A percentile compares a stretch with the other conserved stretches of the same genome.
Conservation (phyloP, 1,140 invertebrate genomes). For the Hylaeus volcanicus region DNA sequence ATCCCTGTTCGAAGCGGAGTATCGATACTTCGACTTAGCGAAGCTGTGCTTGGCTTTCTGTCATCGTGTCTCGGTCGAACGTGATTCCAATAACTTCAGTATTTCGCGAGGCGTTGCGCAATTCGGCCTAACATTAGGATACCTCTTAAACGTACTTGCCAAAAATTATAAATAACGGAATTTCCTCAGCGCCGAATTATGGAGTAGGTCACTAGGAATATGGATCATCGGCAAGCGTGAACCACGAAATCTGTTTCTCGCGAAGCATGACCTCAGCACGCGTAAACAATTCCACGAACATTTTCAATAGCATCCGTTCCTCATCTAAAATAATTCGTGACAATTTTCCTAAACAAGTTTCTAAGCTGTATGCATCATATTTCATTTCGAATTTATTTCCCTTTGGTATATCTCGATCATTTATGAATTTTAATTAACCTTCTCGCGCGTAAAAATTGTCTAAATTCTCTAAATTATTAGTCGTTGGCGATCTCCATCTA, state of each 20-base stretch:
- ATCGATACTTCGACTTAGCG: not conserved
- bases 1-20: too few relatives aligned
- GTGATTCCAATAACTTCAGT: slow-evolving; percentile 28
- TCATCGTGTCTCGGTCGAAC: slow-evolving; percentile 1
- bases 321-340: too few relatives aligned
- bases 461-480: too few relatives aligned
- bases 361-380: too few relatives aligned
- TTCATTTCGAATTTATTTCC: too few relatives aligned
- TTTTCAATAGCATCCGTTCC: not conserved
- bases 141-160: slow-evolving; percentile 71
- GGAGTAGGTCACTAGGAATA: slow-evolving; percentile 69
- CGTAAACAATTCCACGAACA: not conserved
- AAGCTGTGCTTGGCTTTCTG: not conserved
- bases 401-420: too few relatives aligned
- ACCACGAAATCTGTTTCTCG: not conserved
- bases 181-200: slow-evolving; percentile 68
- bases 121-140: slow-evolving; percentile 73
- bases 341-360: too few relatives aligned
- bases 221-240: slow-evolving; percentile 61
- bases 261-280: not conserved
- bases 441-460: too few relatives aligned
- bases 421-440: too few relatives aligned
- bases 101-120: slow-evolving; percentile 71
- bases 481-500: too few relatives aligned
- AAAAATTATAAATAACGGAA: slow-evolving; percentile 80